Evolutionary conservation across 2,113 vertebrate genomes (phyloP), one percentile per base, ranked within the genome.

Genomic region (Aegotheles bennettii): DNA sequence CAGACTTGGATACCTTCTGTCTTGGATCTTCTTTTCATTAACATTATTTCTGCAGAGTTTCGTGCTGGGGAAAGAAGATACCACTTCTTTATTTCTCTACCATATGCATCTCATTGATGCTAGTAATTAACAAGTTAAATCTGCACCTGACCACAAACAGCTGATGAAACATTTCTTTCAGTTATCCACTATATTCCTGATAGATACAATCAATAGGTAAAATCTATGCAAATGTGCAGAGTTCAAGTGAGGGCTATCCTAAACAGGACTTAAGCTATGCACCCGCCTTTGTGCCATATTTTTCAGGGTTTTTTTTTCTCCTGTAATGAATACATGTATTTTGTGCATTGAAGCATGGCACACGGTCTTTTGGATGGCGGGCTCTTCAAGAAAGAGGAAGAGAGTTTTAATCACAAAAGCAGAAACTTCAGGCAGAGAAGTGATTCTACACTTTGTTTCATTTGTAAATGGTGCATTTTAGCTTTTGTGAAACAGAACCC

Each of bases 321-420:
- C 85, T 69, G 80, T 96, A 87, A 96, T 97, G 97, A 97, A 97
- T 97, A 96, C 97, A 97, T 97, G 97, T 96, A 97, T 97, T 97
- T 97, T 96, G 97, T 97, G 95, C 96, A 96, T 80, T 97, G 97
- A 91, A 97, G 95, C 97, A 97, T 97, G 92, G 91, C 96, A 85
- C 79, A 36, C 50, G 67, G 87, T 89, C 93, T 97, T 96, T 97
- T 91, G 95, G 94, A 95, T 91, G 91, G 93, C 90, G 87, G 92
- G 79, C 95, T 95, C 84, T 93, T 82, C 95, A 93, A 97, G 89
- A 96, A 92, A 95, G 94, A 96, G 93, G 97, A 97, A 97, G 96
- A 97, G 91, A 92, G 96, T 94, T 97, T 97, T 97, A 97, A 96
- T 96, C 92, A 97, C 97, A 97, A 97, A 97, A 94, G 97, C 94